Conservation (phyloP, 2,888 invertebrate species). For the Tetanocera ferruginea region DNA sequence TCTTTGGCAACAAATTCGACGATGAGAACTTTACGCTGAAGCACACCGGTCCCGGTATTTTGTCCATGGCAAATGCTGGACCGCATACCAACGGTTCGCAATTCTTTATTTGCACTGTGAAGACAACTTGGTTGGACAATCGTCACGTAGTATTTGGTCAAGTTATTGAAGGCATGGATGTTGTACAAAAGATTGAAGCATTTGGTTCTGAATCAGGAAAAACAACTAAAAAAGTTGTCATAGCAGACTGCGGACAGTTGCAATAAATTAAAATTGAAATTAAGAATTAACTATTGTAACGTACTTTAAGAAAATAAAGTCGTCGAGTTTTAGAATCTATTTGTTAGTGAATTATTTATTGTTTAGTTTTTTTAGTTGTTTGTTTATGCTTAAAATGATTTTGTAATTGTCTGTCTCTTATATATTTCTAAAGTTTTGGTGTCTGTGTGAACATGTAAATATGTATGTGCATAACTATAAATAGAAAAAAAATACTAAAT, state of each 20-base stretch:
- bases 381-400: not conserved
- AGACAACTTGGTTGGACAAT: conserved; percentile 91
- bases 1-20: conserved; percentile 93
- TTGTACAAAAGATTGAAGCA: conserved; percentile 86
- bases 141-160: conserved; percentile 94
- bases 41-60: conserved; percentile 89
- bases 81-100: conserved; percentile 96
- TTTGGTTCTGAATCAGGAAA: conserved; percentile 86
- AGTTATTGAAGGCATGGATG: conserved; percentile 91
- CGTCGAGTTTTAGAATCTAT: not conserved
- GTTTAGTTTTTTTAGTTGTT: not conserved
- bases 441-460: conserved; percentile 13
- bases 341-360: not conserved
- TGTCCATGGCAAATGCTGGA: conserved; percentile 98
- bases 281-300: not conserved
- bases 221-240: conserved; percentile 82
- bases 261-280: conserved; percentile 22
- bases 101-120: conserved; percentile 93
- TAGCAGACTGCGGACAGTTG: conserved; percentile 79
- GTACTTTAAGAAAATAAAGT: no score
- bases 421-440: conserved; percentile 7
- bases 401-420: not conserved
- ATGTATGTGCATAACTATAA: conserved; percentile 2
- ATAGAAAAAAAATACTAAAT: not conserved
- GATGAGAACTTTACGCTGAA: conserved; percentile 97